These are phyloP conservation scores for Acipenser oxyrinchus DNA, from an alignment of 2,797 vertebrate species.

Conservation along the genomic window DNA sequence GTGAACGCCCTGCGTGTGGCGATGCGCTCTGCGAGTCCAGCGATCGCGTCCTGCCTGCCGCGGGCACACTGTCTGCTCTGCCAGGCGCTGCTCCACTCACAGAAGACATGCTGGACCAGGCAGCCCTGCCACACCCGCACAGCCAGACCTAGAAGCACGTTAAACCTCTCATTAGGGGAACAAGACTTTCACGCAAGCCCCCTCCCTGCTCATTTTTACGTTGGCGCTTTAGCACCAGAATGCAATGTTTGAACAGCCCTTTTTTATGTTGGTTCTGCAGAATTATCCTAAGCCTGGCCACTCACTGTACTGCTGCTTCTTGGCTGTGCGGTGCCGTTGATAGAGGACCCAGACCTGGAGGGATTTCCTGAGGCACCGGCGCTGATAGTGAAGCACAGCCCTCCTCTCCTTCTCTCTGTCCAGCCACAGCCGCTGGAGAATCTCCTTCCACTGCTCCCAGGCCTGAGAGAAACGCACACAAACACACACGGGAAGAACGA, in stretches of 20 bases:
- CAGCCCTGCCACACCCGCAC: slow-evolving; percentile 22
- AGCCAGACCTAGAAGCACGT: slow-evolving; percentile 50
- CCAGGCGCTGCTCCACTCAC: slow-evolving; percentile 52
- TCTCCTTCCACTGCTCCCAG: slow-evolving; percentile 68
- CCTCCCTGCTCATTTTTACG: not conserved
- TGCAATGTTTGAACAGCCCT: too few relatives aligned
- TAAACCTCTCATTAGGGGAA: not conserved
- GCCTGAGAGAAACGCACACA: slow-evolving; percentile 45
- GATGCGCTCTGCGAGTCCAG: slow-evolving; percentile 40
- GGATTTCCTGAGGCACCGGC: slow-evolving; percentile 40
- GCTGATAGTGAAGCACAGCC: slow-evolving; percentile 47
- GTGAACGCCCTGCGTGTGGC: slow-evolving; percentile 46
- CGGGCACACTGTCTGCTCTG: slow-evolving; percentile 37
- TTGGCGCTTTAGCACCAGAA: too few relatives aligned
- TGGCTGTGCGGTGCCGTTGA: slow-evolving; percentile 40
- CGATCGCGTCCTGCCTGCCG: slow-evolving; percentile 31
- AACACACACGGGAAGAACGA: slow-evolving; percentile 3
- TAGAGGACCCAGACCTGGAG: slow-evolving; percentile 59
- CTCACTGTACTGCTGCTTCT: slow-evolving; percentile 52
- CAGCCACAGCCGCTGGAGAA: slow-evolving; percentile 33
- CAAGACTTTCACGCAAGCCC: not conserved
- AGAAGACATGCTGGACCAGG: slow-evolving; percentile 47
- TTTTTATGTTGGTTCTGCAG: too few relatives aligned
- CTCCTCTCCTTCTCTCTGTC: slow-evolving; percentile 47
- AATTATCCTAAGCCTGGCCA: not conserved